Base-by-base conservation (phyloP, 2,113 vertebrate species). In the Brachyistius frenatus region DNA sequence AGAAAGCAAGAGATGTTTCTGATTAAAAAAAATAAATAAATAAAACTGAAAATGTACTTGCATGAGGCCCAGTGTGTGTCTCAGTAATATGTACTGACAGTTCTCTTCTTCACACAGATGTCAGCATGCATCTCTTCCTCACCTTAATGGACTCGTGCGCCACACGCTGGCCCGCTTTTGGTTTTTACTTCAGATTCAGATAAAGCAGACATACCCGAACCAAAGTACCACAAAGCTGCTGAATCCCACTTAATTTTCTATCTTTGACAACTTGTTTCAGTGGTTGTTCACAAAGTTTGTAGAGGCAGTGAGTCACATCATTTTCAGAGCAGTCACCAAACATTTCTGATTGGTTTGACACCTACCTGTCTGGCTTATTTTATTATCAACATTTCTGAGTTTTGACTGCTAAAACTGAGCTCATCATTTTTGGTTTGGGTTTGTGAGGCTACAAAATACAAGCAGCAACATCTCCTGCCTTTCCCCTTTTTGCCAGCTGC, bases 341-440 rank as follows among this genome's bases (percentile, higher is more conserved):
- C 57, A 52, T 3, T 67, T 65, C 52, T 36, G 33, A 86, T 68
- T 82, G 39, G 56, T 70, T 49, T 76, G 77, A 72, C 66, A 65
- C 41, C 58, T 33, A 47, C 32, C 35, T 56, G n/a, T 76, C 41
- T 58, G 14, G 16, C 70, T 72, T 53, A 50, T 56, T n/a, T 63
- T 35, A 80, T 72, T 61, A 44, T 16, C 33, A 52, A 58, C 62
- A n/a, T 76, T 78, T 82, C 41, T 1, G 1, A 54, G 54, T 31
- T 66, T 35, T 46, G 46, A 71, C 41, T 60, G 66, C 39, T 39
- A 61, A 76, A 54, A 41, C 41, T 11, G 39, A 62, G 47, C 49
- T 37, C 35, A 5, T 33, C 36, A 75, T n/a, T 66, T 57, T 5
- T 52, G 23, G 23, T 60, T 60, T 35, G 9, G 11, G n/a, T 67